Evolutionary conservation across 2,797 vertebrate species (phyloP), one percentile per base, ranked within the genome.

Genomic region (Cryptoprocta ferox): DNA sequence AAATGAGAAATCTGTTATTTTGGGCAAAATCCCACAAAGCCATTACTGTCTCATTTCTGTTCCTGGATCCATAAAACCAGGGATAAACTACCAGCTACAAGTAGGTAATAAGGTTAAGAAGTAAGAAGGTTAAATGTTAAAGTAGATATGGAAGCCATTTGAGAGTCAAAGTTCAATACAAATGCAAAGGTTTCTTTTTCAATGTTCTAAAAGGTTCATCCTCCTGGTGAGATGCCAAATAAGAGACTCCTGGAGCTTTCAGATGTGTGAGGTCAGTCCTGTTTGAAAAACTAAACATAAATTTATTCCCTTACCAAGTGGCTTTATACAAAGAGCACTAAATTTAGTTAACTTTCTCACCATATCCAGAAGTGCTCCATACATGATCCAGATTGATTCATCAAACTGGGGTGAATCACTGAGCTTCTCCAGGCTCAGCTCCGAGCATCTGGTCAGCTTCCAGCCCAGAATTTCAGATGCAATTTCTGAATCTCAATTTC

Each of bases 71-170:
- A n/a, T 37, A 76, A 84, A 84, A 71, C n/a, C 9, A 5, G 35
- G 71, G 14, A 56, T 8, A 80, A 21, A 42, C 16, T 26, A 66
- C 15, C 21, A 18, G 59, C 16, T 45, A 35, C 0, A 84, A 30
- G 65, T 28, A 45, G 53, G 66, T 50, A 84, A 85, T 26, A 53
- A 89, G 35, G 76, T 63, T 66, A 84, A 35, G 30, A 90, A 83
- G 68, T 24, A 73, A 93, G 39, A 87, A 87, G 14, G 53, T 82
- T 73, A 91, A 89, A 68, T 86, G 80, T 66, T 59, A 66, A 92
- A 86, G 65, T 10, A 93, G 81, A 90, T 15, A 32, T 16, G 11
- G 53, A 85, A 86, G 53, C 2, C 48, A 71, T 12, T 24, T 84
- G 66, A 94, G n/a, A 80, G 70, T 35, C 50, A n/a, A 30, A 39